Base-by-base conservation (phyloP, 1,140 invertebrate genomes). In the Drosophila pectinifera region DNA sequence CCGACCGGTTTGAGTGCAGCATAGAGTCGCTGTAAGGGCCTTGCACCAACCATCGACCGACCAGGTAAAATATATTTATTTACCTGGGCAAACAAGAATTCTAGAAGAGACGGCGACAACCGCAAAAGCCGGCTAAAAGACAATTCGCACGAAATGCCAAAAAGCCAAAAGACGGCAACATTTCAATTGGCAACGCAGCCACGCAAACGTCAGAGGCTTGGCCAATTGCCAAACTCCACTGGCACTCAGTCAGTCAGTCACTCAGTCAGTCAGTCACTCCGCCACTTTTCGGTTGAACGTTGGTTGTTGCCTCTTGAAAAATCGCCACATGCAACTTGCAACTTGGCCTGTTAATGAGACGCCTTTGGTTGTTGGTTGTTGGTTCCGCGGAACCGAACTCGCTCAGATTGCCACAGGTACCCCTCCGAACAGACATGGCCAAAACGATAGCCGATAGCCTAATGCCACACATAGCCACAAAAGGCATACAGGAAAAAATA, bases 331-430 rank as follows among this genome's bases (percentile, higher is more conserved):
- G 81, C 51, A 51, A 31, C 45, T 48, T 65, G 72, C 72, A 62
- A 73, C 72, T 74, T 64, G 34, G 72, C 73, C 72, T 73, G 70
- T 56, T 53, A 75, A 48, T 64, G 69, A 73, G 68, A 41, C 42
- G 24, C 67, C n/a, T 28, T 45, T 22, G 61, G 51, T 11, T 20
- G 28, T 43, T 48, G 31, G 45, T 3, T 14, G 43, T 41, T 57
- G 61, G 74, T 88, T 86, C 82, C 83, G 82, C 82, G 82, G 82
- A 86, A 86, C 82, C 81, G 56, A 85, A 85, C 81, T 85, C 77
- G 81, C 76, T 85, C 81, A 65, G 55, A 51, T 77, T 77, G 74
- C 73, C 63, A 45, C 69, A 74, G 68, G 56, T 31, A 31, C 28
- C 28, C 28, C 28, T 18, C 31, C 49, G 13, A 39, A 5, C 59